These are phyloP conservation scores for Menura novaehollandiae DNA, from an alignment of 2,113 vertebrate species.

Conservation along the genomic window DNA sequence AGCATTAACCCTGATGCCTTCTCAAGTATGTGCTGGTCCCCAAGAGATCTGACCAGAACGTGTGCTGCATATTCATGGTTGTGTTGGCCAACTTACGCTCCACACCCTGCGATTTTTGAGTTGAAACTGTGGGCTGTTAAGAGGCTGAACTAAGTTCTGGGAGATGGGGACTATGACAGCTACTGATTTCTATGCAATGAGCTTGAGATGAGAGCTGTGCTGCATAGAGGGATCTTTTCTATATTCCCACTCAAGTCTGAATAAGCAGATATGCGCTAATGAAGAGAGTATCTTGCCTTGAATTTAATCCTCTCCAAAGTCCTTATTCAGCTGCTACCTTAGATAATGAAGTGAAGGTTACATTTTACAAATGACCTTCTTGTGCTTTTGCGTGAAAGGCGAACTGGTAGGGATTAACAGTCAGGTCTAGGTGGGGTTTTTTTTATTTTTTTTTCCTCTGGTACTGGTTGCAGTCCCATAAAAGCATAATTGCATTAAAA, in stretches of 20 bases:
- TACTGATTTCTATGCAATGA: background rate
- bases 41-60: background rate
- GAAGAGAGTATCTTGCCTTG: constrained; percentile 2
- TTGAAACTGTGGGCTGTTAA: background rate
- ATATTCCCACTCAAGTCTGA: background rate
- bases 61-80: background rate
- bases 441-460: background rate
- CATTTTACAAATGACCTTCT: constrained; percentile 30
- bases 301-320: constrained; percentile 36
- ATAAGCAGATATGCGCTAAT: constrained; percentile 22
- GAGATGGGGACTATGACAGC: background rate
- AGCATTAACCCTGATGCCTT: background rate
- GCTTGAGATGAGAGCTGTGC: background rate
- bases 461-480: constrained; percentile 9
- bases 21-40: background rate
- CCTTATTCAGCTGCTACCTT: constrained; percentile 33
- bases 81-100: background rate
- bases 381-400: background rate
- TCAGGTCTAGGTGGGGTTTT: background rate
- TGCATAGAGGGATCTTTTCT: background rate
- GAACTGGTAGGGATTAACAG: background rate
- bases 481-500: constrained; percentile 51
- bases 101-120: background rate
- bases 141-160: background rate
- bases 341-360: constrained; percentile 44